Conservation (phyloP, 2,113 vertebrate genomes). For the Bombycilla garrulus region DNA sequence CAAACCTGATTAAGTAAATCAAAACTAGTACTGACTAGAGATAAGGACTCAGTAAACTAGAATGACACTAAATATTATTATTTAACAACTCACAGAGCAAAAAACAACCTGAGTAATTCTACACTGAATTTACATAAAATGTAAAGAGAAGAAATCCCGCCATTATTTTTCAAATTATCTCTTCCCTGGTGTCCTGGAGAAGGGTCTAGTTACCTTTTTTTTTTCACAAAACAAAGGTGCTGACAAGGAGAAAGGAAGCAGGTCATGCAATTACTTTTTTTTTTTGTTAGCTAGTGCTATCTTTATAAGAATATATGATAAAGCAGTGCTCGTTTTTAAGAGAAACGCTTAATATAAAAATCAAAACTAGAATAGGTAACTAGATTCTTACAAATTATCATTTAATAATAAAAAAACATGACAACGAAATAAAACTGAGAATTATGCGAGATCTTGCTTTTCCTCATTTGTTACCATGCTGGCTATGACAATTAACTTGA, state of each 20-base stretch:
- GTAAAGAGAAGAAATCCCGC: background rate
- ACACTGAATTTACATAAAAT: background rate
- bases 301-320: background rate
- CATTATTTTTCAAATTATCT: background rate
- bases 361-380: background rate
- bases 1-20: background rate
- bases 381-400: background rate
- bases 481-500: background rate
- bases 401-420: background rate
- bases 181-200: fast-evolving
- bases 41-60: background rate
- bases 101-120: background rate
- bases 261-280: background rate
- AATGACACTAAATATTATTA: background rate
- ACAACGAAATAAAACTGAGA: background rate
- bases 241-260: background rate
- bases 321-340: background rate
- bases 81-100: background rate
- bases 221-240: background rate
- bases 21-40: background rate
- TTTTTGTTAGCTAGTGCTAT: background rate
- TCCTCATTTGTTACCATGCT: background rate
- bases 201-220: background rate
- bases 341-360: background rate
- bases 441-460: background rate